Evolutionary conservation across 2,113 vertebrate species (phyloP).

Genomic region (Cynocephalus volans): DNA sequence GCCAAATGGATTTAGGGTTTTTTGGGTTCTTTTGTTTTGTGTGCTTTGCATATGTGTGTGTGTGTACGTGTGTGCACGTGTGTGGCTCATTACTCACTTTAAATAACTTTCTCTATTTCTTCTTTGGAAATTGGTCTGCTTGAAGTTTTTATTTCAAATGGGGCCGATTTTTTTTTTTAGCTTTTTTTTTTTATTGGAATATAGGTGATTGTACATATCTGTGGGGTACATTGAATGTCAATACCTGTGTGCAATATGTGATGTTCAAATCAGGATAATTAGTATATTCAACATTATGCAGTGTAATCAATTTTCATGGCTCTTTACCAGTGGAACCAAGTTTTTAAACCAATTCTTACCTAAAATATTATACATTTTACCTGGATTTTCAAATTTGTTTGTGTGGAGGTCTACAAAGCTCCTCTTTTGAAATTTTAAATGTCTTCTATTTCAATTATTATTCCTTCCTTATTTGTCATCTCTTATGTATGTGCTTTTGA

Average conservation of each 20-base stretch:
- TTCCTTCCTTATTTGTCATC: not conserved
- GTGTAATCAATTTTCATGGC: no score
- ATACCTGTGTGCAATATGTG: no score
- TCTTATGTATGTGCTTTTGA: not conserved
- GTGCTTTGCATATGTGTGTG: not conserved
- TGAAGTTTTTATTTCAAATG: not conserved
- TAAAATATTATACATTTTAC: not conserved
- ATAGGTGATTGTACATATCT: no score
- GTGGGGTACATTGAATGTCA: no score
- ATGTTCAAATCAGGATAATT: no score
- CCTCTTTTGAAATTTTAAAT: not conserved
- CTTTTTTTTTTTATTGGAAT: no score
- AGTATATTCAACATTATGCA: no score
- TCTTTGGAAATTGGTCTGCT: not conserved
- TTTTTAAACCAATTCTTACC: not conserved
- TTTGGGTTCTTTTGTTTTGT: not conserved
- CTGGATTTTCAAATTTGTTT: not conserved
- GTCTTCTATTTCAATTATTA: not conserved
- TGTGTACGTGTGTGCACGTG: no score
- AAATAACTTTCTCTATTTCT: not conserved
- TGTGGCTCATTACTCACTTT: no score
- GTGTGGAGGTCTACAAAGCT: not conserved
- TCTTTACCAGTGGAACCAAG: not conserved
- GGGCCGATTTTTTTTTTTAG: no score
- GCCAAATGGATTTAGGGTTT: not conserved